phyloP scores from a whole-genome alignment of 2,113 vertebrate genomes.

The Istiophorus platypterus region DNA sequence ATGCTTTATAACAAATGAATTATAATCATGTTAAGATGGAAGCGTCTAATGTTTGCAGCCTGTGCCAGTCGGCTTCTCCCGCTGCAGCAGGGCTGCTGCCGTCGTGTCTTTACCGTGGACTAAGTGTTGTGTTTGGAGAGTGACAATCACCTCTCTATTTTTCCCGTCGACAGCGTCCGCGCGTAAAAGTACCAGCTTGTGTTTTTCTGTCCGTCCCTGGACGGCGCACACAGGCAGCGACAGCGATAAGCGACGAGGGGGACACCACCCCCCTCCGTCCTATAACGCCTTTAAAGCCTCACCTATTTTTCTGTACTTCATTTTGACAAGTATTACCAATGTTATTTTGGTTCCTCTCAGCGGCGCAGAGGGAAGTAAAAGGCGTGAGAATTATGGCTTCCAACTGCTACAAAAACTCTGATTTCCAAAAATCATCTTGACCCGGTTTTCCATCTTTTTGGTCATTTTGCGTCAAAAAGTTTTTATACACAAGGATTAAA shows the following conservation, averaged over 20 bases:
- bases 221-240: slow-evolving; percentile 3
- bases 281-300: too few species aligned
- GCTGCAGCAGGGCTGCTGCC: neutral
- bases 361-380: neutral
- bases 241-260: neutral
- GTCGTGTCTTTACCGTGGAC: neutral
- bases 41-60: neutral
- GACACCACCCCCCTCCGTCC: too few species aligned
- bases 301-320: neutral
- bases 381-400: neutral
- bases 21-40: neutral
- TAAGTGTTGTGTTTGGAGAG: slow-evolving; percentile 17
- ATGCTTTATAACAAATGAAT: neutral
- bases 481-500: neutral
- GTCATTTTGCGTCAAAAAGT: too few species aligned
- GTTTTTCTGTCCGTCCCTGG: neutral
- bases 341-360: neutral
- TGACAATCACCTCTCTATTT: neutral
- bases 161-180: neutral
- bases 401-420: neutral
- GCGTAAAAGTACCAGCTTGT: slow-evolving; percentile 31
- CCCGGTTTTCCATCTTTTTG: neutral
- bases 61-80: neutral
- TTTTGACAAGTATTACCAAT: neutral
- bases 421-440: neutral